Evolutionary conservation across 2,113 vertebrate species (phyloP), one percentile per base, ranked within the genome.

Genomic region (Nerophis ophidion): DNA sequence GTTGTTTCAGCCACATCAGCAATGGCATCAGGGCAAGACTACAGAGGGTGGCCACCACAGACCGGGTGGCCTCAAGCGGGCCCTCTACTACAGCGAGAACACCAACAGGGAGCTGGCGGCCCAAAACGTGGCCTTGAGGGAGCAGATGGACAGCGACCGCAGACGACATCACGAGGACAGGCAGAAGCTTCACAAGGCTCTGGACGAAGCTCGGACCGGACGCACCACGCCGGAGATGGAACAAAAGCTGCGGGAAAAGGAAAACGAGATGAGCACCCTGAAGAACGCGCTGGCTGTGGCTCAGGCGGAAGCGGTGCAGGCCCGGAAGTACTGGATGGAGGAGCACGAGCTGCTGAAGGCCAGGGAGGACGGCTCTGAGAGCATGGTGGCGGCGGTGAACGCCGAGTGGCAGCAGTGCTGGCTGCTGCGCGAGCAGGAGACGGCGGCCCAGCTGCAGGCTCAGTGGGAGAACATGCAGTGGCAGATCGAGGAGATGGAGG

Each of bases 331-430:
- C 54, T 56, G 54, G 54, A 56, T 56, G 54, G 54, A 56, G 8
- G 54, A 56, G n/a, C 54, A 56, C 14, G 16, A 42, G 5, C 38
- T 56, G 10, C 54, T 56, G 9, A 56, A 17, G 16, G 36, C 54
- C 14, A 16, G 54, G 6, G 54, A 56, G 10, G 54, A 56, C 54
- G 54, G 19, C 16, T 56, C 54, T 1, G 54, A 56, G 54, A 56
- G 17, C 54, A 56, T 56, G n/a, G 36, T 56, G 36, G 54, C 54
- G n/a, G 35, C 54, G 8, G 36, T 42, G n/a, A 56, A 56, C 54
- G 36, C 54, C 10, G 54, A 56, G 38, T 56, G 54, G 54, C 54
- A 56, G 36, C 54, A 42, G 38, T 56, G 54, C 10, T 56, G 54
- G 54, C 8, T 16, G 9, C n/a, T 42, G 9, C 54, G 54, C 5